Conservation (phyloP, 2,888 invertebrate genomes). For the Orthonychiurus folsomi region DNA sequence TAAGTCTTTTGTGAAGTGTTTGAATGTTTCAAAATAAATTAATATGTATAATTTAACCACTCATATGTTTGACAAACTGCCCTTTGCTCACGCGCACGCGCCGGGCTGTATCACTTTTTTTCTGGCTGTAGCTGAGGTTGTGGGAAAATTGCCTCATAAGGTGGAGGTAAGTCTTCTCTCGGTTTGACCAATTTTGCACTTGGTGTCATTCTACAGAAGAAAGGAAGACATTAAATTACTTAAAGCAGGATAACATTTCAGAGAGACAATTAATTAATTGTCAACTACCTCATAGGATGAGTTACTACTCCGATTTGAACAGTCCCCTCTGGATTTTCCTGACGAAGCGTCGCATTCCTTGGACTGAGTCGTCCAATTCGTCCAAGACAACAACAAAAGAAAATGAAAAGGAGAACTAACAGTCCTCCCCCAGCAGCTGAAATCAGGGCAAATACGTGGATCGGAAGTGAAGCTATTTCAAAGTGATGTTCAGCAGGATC, state of each 20-base stretch:
- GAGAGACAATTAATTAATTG: no score
- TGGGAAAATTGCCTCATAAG: conserved; percentile 34
- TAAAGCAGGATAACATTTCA: no score
- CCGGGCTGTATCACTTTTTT: no score
- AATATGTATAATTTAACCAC: no score
- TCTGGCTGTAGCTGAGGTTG: conserved; percentile 5
- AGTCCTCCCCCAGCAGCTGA: conserved; percentile 10
- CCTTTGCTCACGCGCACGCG: no score
- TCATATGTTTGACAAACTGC: no score
- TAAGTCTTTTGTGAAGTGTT: no score
- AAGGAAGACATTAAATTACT: not conserved
- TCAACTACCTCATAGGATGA: no score
- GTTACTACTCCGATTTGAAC: no score
- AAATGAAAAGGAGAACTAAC: conserved; percentile 6
- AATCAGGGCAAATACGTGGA: conserved; percentile 11
- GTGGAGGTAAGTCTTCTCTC: conserved; percentile 33
- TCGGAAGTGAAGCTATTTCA: not conserved
- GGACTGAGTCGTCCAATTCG: conserved; percentile 7
- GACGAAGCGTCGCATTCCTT: not conserved
- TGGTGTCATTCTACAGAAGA: not conserved
- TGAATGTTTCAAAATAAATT: no score
- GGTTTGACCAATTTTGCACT: conserved; percentile 11
- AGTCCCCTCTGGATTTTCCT: not conserved
- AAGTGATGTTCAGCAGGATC: not conserved
- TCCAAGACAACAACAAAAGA: conserved; percentile 12